phyloP scores from a whole-genome alignment of 2,113 vertebrate genomes.

The Copsychus sechellarum region DNA sequence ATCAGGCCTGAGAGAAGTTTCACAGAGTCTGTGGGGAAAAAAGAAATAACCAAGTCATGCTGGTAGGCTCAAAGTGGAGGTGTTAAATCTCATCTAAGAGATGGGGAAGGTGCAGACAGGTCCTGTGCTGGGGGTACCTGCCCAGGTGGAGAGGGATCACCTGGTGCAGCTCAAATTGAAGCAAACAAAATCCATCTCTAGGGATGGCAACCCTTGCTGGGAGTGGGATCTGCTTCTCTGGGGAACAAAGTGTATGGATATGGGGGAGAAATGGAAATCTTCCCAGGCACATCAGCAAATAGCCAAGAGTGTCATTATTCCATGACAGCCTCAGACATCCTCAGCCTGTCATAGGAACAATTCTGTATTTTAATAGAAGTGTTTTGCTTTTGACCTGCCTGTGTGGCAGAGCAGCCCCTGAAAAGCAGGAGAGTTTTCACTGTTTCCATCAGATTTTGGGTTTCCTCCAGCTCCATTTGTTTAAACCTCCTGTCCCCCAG shows the following conservation, averaged over 20 bases:
- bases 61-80: not conserved
- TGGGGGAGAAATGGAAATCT: not conserved
- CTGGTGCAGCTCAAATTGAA: not conserved
- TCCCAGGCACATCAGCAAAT: not conserved
- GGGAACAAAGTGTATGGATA: not conserved
- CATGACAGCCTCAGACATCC: not conserved
- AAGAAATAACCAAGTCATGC: not conserved
- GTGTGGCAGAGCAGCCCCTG: not conserved
- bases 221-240: not conserved
- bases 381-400: not conserved
- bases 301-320: not conserved
- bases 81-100: not conserved
- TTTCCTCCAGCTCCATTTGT: not conserved
- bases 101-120: not conserved
- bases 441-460: not conserved
- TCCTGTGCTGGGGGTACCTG: not conserved
- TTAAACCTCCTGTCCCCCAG: not conserved
- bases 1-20: constrained; percentile 1
- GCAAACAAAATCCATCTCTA: not conserved
- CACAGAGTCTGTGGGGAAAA: not conserved
- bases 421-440: not conserved
- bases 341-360: not conserved
- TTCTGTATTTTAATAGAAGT: not conserved
- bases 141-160: not conserved
- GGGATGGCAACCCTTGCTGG: not conserved